A percentile compares a stretch with the other conserved stretches of the same genome.
phyloP scores from a whole-genome alignment of 2,888 invertebrate species.

The Platycnemis pennipes region DNA sequence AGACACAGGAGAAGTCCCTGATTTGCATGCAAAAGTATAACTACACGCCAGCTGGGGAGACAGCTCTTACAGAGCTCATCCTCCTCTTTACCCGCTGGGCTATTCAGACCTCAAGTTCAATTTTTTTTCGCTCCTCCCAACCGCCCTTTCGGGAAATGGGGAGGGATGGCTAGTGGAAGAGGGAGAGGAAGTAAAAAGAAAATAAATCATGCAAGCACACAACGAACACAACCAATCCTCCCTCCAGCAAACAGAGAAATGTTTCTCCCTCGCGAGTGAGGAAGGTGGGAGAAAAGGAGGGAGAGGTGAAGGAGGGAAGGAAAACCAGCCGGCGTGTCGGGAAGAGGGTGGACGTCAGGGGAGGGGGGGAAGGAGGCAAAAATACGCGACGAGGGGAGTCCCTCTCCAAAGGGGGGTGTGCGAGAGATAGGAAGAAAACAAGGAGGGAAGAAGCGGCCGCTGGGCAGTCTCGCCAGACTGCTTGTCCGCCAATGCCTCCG shows the following conservation, averaged over 20 bases:
- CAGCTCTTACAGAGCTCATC: too few species aligned
- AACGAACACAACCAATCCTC: background rate
- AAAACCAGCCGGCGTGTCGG: background rate
- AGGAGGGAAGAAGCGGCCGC: background rate
- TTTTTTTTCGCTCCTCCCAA: background rate
- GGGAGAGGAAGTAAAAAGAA: background rate
- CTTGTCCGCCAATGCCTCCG: slow-evolving; percentile 42
- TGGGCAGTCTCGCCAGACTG: slow-evolving; percentile 52
- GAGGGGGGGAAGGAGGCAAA: background rate
- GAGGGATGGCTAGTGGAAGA: background rate
- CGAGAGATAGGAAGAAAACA: slow-evolving; percentile 14
- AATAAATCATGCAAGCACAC: background rate
- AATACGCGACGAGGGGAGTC: background rate
- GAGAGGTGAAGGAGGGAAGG: background rate
- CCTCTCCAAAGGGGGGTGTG: background rate
- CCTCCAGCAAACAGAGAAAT: background rate
- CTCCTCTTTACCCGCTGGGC: too few species aligned
- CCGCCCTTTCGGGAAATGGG: background rate
- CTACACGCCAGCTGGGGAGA: too few species aligned
- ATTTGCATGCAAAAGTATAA: too few species aligned
- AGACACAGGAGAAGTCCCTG: too few species aligned
- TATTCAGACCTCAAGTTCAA: too few species aligned
- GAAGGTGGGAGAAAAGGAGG: background rate
- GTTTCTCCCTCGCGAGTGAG: background rate
- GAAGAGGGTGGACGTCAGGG: background rate